Evolutionary conservation across 2,888 invertebrate genomes (phyloP), one percentile per base, ranked within the genome.

Genomic region (Ochlodes sylvanus): DNA sequence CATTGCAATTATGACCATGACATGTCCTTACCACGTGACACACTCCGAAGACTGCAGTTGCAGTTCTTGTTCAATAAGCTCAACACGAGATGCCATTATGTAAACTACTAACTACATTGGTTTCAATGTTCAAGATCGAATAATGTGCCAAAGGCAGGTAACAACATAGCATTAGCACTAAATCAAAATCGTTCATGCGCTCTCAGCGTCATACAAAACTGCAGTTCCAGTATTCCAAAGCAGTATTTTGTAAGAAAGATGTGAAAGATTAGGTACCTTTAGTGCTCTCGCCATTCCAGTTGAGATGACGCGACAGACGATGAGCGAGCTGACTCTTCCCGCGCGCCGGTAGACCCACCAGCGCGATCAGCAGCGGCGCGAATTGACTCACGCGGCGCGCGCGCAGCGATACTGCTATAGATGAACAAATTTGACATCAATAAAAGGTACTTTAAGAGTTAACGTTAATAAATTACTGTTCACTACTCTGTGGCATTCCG

Each of bases 261-360:
- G 17, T n/a, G 6, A 12, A 15, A 19, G 50, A 3, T 15, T n/a
- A 9, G 0, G 34, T 61, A 67, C 97, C 96, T 95, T 96, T 96
- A 32, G 98, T 96, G 76, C 95, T 95, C 81, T 98, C 97, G 34
- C 98, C 98, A 78, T 97, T 98, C 97, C 98, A 98, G 88, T 98
- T 98, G 68, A 98, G 95, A 82, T 98, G 97, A 69, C 98, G 94
- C 63, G 97, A 95, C 52, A 98, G 94, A 79, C 98, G 97, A 83
- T 97, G 97, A 0, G 98, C 97, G 69, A 98, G 95, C 85, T 98
- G 97, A 63, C 98, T 98, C 92, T 99, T 99, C 71, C 98, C 98
- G 34, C 98, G 94, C 17, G 98, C 98, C 0, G 98, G 98, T 70
- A 98, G 92, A 17, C 98, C 98, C 44, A 98, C 98, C 93, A 97